Evolutionary conservation across 2,113 vertebrate species (phyloP).

Genomic region (Chaetura pelagica): DNA sequence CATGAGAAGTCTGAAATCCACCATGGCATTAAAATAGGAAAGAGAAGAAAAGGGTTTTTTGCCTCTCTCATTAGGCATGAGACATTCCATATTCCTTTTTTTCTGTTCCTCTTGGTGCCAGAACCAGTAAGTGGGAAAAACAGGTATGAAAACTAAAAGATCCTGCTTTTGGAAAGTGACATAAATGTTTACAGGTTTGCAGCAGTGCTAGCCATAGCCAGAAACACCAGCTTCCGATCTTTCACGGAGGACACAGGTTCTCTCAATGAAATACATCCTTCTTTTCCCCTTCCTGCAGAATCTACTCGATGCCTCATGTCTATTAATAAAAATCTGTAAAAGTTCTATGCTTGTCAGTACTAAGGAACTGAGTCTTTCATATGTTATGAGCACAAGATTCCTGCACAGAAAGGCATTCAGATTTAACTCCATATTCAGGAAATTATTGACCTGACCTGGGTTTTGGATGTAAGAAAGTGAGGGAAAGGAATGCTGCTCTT

Average conservation of each 20-base stretch:
- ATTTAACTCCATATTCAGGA: background rate
- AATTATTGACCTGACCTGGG: background rate
- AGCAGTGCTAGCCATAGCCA: background rate
- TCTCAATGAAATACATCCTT: background rate
- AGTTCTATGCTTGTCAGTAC: constrained; percentile 14
- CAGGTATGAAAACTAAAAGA: background rate
- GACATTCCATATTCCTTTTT: background rate
- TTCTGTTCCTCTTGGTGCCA: background rate
- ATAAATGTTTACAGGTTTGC: background rate
- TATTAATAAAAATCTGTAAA: constrained; percentile 22
- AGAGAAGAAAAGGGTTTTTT: background rate
- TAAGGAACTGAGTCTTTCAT: background rate
- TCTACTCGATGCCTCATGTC: background rate
- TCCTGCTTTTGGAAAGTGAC: background rate
- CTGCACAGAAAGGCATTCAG: background rate
- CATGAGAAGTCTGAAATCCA: background rate
- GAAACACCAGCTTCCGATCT: background rate
- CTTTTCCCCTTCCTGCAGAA: background rate
- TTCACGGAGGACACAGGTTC: background rate
- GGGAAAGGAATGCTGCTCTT: background rate
- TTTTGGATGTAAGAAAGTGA: background rate
- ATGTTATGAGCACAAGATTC: background rate
- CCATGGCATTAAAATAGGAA: background rate
- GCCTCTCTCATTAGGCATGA: background rate
- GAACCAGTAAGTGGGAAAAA: background rate